phyloP scores from a whole-genome alignment of 2,888 invertebrate species.

The Diarsia rubi region DNA sequence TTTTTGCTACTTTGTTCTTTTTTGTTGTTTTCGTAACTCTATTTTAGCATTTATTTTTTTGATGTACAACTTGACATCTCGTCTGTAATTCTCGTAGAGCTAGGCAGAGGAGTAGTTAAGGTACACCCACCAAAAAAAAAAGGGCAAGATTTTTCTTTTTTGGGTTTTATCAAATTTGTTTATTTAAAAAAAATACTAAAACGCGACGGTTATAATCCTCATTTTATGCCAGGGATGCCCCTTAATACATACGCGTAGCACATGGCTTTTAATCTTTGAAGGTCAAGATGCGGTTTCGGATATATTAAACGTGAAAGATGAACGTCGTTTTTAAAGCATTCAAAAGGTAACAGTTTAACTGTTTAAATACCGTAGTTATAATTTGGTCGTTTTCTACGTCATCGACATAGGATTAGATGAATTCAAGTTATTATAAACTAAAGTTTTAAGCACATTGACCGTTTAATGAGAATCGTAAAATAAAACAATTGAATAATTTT shows the following conservation, averaged over 20 bases:
- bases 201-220: not conserved
- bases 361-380: not conserved
- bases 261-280: not conserved
- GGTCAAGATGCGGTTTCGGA: slow-evolving; percentile 2
- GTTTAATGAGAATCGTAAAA: not conserved
- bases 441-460: not conserved
- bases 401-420: not conserved
- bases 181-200: not conserved
- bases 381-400: not conserved
- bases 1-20: slow-evolving; percentile 1
- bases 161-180: not conserved
- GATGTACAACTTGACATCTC: not conserved
- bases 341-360: not conserved
- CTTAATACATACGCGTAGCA: not conserved
- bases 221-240: slow-evolving; percentile 4
- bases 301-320: not conserved
- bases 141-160: not conserved
- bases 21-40: not conserved
- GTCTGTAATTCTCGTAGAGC: not conserved
- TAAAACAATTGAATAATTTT: not conserved
- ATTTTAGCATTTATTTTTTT: not conserved
- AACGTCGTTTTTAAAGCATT: not conserved
- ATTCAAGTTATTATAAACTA: not conserved
- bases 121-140: not conserved
- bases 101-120: not conserved